phyloP scores from a whole-genome alignment of 1,140 invertebrate genomes.

The Drosophila sp. region DNA sequence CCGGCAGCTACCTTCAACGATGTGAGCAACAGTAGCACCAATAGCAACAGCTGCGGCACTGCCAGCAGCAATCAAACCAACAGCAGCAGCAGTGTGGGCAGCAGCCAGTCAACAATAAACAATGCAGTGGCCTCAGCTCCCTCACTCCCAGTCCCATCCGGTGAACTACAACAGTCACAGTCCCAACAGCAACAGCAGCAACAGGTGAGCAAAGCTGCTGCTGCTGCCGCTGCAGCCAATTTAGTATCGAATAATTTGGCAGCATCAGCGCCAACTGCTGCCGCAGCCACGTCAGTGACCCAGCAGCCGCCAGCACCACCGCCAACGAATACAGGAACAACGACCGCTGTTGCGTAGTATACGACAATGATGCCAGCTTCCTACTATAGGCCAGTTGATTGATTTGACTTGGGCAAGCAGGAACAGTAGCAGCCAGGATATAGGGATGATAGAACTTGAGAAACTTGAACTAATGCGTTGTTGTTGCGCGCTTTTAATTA shows the following conservation, averaged over 20 bases:
- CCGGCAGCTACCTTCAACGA: conserved; percentile 78
- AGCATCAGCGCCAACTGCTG: conserved; percentile 30
- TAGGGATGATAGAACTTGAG: conserved; percentile 18
- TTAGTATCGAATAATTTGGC: conserved; percentile 51
- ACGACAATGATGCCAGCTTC: conserved; percentile 75
- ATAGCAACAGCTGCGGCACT: conserved; percentile 81
- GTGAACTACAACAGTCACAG: conserved; percentile 8
- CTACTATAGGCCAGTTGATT: conserved; percentile 69
- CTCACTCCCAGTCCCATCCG: conserved; percentile 2
- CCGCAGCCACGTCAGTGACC: conserved; percentile 43
- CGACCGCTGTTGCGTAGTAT: conserved; percentile 82
- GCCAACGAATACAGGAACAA: conserved; percentile 73
- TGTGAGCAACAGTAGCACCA: conserved; percentile 81
- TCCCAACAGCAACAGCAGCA: conserved; percentile 52
- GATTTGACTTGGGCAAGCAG: conserved; percentile 14
- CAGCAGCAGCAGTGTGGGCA: conserved; percentile 60
- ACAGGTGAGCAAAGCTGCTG: conserved; percentile 53
- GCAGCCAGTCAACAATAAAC: conserved; percentile 49
- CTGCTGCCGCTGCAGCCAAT: conserved; percentile 34
- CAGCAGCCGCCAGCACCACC: conserved; percentile 60
- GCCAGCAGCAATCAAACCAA: conserved; percentile 77
- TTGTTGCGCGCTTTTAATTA: conserved; percentile 1
- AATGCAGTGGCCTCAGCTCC: conserved; percentile 35
- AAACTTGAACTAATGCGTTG: not conserved
- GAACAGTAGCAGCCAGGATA: conserved; percentile 11